Evolutionary conservation across 2,113 vertebrate species (phyloP).

Genomic region (Epinephelus cyanopodus): DNA sequence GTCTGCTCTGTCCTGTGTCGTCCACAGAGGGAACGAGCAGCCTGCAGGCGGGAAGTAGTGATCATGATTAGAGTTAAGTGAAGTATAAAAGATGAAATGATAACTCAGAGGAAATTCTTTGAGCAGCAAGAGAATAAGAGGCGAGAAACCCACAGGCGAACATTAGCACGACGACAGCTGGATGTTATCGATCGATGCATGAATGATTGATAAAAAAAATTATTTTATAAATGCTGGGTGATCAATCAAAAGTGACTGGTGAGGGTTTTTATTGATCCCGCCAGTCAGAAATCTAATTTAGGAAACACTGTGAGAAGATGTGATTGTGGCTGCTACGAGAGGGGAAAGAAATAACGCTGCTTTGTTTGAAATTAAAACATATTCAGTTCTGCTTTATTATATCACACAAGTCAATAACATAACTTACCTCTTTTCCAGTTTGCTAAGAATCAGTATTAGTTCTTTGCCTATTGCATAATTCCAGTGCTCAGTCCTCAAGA

Average conservation of each 20-base stretch:
- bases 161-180: background rate
- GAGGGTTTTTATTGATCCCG: slow-evolving; percentile 37
- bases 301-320: slow-evolving; percentile 2
- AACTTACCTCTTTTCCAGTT: background rate
- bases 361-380: slow-evolving; percentile 43
- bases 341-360: slow-evolving; percentile 11
- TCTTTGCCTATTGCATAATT: slow-evolving; percentile 3
- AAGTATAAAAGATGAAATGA: slow-evolving; percentile 14
- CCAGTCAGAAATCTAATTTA: slow-evolving; percentile 45
- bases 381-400: slow-evolving; percentile 22
- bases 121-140: background rate
- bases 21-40: background rate
- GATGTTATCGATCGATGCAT: slow-evolving; percentile 4
- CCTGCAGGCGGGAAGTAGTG: background rate
- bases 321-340: background rate
- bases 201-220: slow-evolving; percentile 30
- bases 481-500: slow-evolving; percentile 47
- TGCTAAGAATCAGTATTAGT: slow-evolving; percentile 11
- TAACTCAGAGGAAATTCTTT: background rate
- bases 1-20: slow-evolving; percentile 17
- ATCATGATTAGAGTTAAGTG: background rate
- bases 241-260: slow-evolving; percentile 41
- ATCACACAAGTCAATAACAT: slow-evolving; percentile 2
- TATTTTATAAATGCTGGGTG: background rate
- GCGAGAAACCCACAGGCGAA: background rate